A percentile compares a stretch with the other conserved stretches of the same genome.
phyloP scores from a whole-genome alignment of 2,113 vertebrate species.

The Perca flavescens region DNA sequence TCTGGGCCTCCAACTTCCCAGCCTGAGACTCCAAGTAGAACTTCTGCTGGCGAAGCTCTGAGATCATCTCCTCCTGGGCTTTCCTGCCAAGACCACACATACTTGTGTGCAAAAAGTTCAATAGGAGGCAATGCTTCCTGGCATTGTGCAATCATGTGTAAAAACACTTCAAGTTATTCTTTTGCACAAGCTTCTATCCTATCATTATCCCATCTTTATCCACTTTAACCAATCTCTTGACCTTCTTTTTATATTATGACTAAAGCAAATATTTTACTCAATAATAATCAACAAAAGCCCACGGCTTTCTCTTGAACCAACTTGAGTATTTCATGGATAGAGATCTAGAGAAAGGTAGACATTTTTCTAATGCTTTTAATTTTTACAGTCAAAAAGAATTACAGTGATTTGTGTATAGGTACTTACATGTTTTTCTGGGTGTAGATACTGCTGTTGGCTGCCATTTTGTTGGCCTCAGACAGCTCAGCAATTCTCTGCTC shows the following conservation, averaged over 20 bases:
- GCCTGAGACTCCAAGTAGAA: slow-evolving; percentile 99
- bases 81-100: slow-evolving; percentile 86
- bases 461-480: slow-evolving; percentile 97
- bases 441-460: slow-evolving; percentile 98
- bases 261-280: background rate
- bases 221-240: background rate
- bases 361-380: background rate
- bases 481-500: slow-evolving; percentile 98
- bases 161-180: background rate
- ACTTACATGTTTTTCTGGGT: slow-evolving; percentile 99
- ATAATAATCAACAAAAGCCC: background rate
- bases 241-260: background rate
- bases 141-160: background rate
- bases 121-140: slow-evolving; percentile 1
- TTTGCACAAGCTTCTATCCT: background rate
- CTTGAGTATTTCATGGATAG: background rate
- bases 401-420: background rate
- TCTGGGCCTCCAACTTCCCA: slow-evolving; percentile 97
- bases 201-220: no score
- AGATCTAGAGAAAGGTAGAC: background rate
- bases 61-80: slow-evolving; percentile 99
- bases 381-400: background rate
- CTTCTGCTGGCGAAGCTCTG: slow-evolving; percentile 98
- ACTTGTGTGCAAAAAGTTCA: slow-evolving; percentile 8
- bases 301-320: slow-evolving; percentile 1